Evolutionary conservation across 1,140 invertebrate genomes (phyloP).

Genomic region (Hestina assimilis): DNA sequence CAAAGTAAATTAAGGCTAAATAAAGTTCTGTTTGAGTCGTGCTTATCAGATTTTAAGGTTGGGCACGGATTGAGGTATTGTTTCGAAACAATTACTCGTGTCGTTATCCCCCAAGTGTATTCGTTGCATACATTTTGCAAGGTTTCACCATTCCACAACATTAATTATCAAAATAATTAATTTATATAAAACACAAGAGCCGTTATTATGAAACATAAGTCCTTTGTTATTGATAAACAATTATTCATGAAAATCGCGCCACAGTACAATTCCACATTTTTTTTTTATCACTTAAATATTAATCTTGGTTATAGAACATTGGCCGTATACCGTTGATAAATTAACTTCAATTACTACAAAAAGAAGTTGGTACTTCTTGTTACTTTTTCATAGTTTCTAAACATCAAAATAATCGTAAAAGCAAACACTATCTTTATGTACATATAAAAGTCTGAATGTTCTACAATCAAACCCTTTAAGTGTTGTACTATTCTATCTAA

Average conservation of each 20-base stretch:
- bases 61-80: constrained; percentile 14
- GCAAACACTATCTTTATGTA: not conserved
- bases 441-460: not conserved
- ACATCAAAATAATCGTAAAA: too few relatives aligned
- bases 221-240: too few relatives aligned
- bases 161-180: too few relatives aligned
- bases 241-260: not conserved
- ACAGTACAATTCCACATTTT: too few relatives aligned
- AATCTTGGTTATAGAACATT: too few relatives aligned
- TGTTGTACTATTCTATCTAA: constrained; percentile 1
- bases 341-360: too few relatives aligned
- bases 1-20: constrained; percentile 9
- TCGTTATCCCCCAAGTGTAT: not conserved
- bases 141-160: not conserved
- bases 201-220: too few relatives aligned
- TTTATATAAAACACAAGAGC: too few relatives aligned
- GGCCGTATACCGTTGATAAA: too few relatives aligned
- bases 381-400: too few relatives aligned
- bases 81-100: constrained; percentile 15
- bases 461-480: not conserved
- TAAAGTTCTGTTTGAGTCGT: constrained; percentile 10
- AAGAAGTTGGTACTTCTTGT: too few relatives aligned
- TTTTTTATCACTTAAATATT: too few relatives aligned
- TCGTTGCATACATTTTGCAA: not conserved
- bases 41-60: constrained; percentile 9